Conservation (phyloP, 2,113 vertebrate species). For the Dipodomys stephensi region DNA sequence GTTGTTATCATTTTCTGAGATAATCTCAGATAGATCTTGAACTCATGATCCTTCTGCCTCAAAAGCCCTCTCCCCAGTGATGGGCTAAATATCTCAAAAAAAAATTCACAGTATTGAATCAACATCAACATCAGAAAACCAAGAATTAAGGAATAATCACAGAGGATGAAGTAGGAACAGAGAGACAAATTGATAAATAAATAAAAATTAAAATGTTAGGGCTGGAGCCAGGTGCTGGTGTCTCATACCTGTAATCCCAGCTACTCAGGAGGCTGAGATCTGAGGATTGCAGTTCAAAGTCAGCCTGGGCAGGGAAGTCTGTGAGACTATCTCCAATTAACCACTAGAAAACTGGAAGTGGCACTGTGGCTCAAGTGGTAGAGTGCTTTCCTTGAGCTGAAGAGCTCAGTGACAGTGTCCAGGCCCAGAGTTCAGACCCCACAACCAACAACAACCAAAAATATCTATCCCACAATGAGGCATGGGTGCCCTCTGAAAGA, state of each 20-base stretch:
- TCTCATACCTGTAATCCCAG: too few relatives aligned
- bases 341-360: too few relatives aligned
- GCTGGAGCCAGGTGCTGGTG: neutral
- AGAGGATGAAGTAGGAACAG: neutral
- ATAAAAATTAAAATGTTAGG: neutral
- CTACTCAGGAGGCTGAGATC: too few relatives aligned
- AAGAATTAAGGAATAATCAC: neutral
- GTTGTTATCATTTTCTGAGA: neutral
- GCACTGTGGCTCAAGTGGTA: too few relatives aligned
- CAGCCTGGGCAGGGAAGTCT: too few relatives aligned
- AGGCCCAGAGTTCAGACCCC: too few relatives aligned
- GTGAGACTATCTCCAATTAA: too few relatives aligned
- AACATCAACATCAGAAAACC: neutral
- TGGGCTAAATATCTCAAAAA: conserved; percentile 23
- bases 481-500: neutral
- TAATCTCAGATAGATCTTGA: neutral
- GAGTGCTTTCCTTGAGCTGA: too few relatives aligned
- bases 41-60: neutral
- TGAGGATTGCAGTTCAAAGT: too few relatives aligned
- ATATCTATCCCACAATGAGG: neutral
- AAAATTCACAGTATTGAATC: neutral
- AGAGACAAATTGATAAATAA: neutral
- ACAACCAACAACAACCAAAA: too few relatives aligned
- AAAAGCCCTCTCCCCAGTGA: neutral
- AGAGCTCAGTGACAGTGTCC: too few relatives aligned